Evolutionary conservation across 2,113 vertebrate genomes (phyloP), one percentile per base, ranked within the genome.

Genomic region (Pseudopodoces humilis): DNA sequence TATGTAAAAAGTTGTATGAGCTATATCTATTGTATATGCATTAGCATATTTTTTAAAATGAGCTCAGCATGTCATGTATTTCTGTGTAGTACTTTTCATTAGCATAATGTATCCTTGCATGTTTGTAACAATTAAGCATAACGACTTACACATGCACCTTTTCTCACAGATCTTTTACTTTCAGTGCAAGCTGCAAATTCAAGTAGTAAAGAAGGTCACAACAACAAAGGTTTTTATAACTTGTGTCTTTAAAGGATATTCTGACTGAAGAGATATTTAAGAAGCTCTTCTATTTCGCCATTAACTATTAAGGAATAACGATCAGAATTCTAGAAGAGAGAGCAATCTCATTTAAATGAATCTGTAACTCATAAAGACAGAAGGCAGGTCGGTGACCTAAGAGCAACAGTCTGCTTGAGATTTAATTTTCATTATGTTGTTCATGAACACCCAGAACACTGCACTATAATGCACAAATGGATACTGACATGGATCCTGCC

Each of bases 401-500:
- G 68, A 97, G 96, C 95, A 97, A 96, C 92, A 67, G 91, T 63
- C 97, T 95, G 97, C 97, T 98, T 98, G 97, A 97, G 97, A 97
- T 97, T 98, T 96, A 97, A 94, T 97, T 98, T 98, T 99, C 99
- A 99, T 98, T 98, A 99, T 99, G 99, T 98, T 99, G 98, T 98
- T 98, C 98, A 98, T 98, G 98, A 98, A 98, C 97, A 98, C 98
- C 98, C 97, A 98, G 98, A 98, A 98, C 98, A 99, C 98, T 98
- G 98, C 97, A 98, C 98, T 99, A 99, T 99, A 99, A 99, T 99
- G 99, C 99, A 96, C 99, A 99, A 98, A 99, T 99, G 99, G 99
- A 99, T 98, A 98, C 98, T 98, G 98, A 98, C 98, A 98, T 99
- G 99, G 99, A 99, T 99, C 98, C 99, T 99, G 98, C 98, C 98